These are phyloP conservation scores for Anseranas semipalmata DNA, from an alignment of 2,113 vertebrate species.

Conservation along the genomic window DNA sequence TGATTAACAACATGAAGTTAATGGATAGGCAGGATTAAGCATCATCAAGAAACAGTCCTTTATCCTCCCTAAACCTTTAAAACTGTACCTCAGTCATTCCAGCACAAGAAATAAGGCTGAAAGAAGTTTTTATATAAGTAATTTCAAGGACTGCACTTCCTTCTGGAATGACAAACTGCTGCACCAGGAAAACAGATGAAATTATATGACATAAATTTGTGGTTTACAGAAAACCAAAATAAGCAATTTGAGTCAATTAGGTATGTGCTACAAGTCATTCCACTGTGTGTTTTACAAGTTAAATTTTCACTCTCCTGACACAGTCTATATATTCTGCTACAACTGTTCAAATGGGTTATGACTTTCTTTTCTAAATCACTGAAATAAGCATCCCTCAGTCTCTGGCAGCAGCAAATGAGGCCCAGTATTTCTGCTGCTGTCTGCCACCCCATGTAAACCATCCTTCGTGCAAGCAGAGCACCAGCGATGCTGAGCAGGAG, in stretches of 20 bases:
- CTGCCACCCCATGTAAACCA: neutral
- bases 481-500: neutral
- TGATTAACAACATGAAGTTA: neutral
- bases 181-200: slow-evolving; percentile 3
- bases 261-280: slow-evolving; percentile 18
- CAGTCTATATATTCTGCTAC: neutral
- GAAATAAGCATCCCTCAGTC: neutral
- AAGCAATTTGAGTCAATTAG: slow-evolving; percentile 28
- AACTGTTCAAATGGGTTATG: neutral
- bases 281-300: neutral
- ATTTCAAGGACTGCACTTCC: neutral
- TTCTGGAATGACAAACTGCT: neutral
- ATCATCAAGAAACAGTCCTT: neutral
- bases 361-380: neutral
- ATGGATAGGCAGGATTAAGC: neutral
- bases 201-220: slow-evolving; percentile 7
- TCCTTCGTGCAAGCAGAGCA: neutral
- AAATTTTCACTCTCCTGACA: slow-evolving; percentile 3
- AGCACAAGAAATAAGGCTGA: neutral
- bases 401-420: neutral
- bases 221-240: slow-evolving; percentile 33
- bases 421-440: neutral
- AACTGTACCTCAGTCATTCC: neutral
- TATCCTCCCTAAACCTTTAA: neutral
- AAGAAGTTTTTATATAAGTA: neutral